These are phyloP conservation scores for Dolichotis patagonum DNA, from an alignment of 2,113 vertebrate species.

Conservation along the genomic window DNA sequence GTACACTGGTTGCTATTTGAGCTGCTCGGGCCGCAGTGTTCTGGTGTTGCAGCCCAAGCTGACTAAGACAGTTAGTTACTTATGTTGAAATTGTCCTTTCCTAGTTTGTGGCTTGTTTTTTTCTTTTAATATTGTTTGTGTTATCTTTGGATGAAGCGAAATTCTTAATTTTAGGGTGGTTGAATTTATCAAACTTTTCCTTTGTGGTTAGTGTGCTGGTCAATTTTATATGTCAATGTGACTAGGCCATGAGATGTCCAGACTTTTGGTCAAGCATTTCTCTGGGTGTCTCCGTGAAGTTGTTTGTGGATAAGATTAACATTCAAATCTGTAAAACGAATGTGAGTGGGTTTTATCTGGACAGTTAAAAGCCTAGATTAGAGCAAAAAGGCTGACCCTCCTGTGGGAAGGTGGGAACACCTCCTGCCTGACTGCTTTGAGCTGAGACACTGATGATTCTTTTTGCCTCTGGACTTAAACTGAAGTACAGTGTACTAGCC, in stretches of 20 bases:
- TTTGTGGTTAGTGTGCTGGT: background rate
- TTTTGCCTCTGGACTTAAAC: background rate
- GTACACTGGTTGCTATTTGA: background rate
- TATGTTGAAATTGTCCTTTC: background rate
- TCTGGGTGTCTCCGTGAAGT: constrained; percentile 4
- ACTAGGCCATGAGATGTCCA: background rate
- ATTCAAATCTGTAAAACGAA: background rate
- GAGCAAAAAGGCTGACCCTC: background rate
- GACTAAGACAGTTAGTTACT: background rate
- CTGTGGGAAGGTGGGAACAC: background rate
- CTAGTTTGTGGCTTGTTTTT: constrained; percentile 27
- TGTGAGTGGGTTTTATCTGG: background rate
- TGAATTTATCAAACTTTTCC: constrained; percentile 18
- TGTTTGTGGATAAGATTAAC: background rate
- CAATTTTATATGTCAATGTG: background rate
- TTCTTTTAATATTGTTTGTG: background rate
- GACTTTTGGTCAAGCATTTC: background rate
- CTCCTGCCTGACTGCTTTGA: background rate
- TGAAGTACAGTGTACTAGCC: background rate
- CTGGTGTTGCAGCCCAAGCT: background rate
- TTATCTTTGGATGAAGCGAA: constrained; percentile 38
- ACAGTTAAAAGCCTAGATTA: background rate
- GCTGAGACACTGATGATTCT: background rate
- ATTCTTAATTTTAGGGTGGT: constrained; percentile 46
- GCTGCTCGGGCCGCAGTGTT: background rate